Evolutionary conservation across 2,888 invertebrate genomes (phyloP).

Genomic region (Trileptium ribeirensis): DNA sequence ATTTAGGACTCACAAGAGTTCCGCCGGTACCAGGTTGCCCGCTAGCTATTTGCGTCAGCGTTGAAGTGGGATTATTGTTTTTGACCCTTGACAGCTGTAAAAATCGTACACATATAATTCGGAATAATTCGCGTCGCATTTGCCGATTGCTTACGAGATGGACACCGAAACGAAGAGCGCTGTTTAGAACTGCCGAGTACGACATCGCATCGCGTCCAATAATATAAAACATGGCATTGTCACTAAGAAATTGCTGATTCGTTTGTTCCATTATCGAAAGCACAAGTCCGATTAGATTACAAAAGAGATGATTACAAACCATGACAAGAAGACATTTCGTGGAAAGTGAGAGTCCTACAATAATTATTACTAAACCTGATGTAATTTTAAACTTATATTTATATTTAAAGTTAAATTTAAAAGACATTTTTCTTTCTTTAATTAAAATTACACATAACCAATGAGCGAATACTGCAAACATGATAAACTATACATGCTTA

Average conservation of each 20-base stretch:
- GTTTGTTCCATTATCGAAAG: slow-evolving; percentile 10
- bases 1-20: too few species aligned
- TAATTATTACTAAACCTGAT: background rate
- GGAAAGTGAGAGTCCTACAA: background rate
- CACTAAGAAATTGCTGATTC: background rate
- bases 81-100: too few species aligned
- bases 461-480: too few species aligned
- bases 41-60: too few species aligned
- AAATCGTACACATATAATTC: too few species aligned
- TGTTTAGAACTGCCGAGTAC: background rate
- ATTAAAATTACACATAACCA: too few species aligned
- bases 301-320: slow-evolving; percentile 10
- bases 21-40: too few species aligned
- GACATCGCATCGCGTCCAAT: background rate
- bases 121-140: background rate
- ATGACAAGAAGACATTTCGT: slow-evolving; percentile 1
- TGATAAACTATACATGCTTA: too few species aligned
- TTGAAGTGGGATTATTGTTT: too few species aligned
- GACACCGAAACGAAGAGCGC: slow-evolving; percentile 5
- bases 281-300: slow-evolving; percentile 5
- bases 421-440: too few species aligned
- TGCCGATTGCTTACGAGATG: background rate
- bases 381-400: too few species aligned
- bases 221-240: background rate
- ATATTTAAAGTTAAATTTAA: too few species aligned